Evolutionary conservation across 2,888 invertebrate species (phyloP).

Genomic region (Drosophila ezoana): DNA sequence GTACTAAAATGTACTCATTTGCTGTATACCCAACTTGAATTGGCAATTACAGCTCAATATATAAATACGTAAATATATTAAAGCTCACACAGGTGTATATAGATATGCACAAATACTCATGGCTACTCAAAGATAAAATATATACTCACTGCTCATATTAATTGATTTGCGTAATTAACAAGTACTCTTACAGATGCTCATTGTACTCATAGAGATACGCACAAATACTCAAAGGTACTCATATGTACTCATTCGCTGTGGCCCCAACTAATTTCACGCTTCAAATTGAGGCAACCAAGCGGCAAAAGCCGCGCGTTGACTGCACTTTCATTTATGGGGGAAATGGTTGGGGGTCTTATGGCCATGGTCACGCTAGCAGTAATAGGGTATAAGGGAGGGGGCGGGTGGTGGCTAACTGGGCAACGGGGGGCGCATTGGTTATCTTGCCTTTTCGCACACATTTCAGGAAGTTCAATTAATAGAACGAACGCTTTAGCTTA

Average conservation of each 20-base stretch:
- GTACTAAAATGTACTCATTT: no score
- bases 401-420: no score
- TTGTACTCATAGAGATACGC: constrained; percentile 14
- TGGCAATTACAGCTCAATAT: no score
- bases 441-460: constrained; percentile 61
- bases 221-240: constrained; percentile 17
- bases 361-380: constrained; percentile 41
- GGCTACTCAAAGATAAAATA: background rate
- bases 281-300: constrained; percentile 80
- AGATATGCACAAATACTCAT: constrained; percentile 13
- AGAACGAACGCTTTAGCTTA: constrained; percentile 66
- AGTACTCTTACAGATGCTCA: constrained; percentile 12
- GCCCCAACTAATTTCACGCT: constrained; percentile 81
- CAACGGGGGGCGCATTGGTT: background rate
- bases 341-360: constrained; percentile 16
- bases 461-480: constrained; percentile 83
- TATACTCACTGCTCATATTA: background rate
- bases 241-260: constrained; percentile 22
- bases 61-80: no score
- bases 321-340: constrained; percentile 59
- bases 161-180: background rate
- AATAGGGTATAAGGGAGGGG: background rate
- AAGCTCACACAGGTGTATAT: background rate
- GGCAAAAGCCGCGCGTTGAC: constrained; percentile 58
- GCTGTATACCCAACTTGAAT: no score